Percentiles rank a stretch among this genome's conserved stretches.
phyloP scores from a whole-genome alignment of 2,888 invertebrate species.

The Sarcophaga carnaria region DNA sequence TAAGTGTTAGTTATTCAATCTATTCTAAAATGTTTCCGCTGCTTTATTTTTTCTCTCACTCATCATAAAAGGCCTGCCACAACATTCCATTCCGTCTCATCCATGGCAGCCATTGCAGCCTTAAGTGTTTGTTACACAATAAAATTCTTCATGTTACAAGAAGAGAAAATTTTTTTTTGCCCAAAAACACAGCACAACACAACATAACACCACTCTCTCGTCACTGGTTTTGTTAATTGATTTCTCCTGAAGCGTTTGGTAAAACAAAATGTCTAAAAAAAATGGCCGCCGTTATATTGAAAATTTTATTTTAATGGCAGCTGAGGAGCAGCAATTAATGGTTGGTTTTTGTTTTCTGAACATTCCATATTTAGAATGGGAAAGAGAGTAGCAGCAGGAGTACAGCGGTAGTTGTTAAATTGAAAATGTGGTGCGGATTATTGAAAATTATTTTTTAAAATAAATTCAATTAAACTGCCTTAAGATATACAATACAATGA shows the following conservation, averaged over 20 bases:
- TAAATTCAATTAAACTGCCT: conserved; percentile 72
- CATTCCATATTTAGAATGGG: background rate
- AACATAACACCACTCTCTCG: conserved; percentile 27
- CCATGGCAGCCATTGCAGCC: background rate
- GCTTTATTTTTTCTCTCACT: conserved; percentile 7
- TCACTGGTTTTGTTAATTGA: conserved; percentile 63
- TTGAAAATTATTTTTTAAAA: conserved; percentile 55
- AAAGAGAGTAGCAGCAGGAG: background rate
- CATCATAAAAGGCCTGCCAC: background rate
- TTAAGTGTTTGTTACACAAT: conserved; percentile 41
- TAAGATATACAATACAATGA: conserved; percentile 56
- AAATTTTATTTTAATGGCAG: conserved; percentile 22
- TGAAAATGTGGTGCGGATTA: conserved; percentile 36
- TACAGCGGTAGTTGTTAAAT: background rate
- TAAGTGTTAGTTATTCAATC: conserved; percentile 18
- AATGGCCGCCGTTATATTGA: conserved; percentile 55
- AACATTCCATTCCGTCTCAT: background rate
- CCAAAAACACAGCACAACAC: background rate
- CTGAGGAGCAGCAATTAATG: conserved; percentile 11
- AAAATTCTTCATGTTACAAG: conserved; percentile 4
- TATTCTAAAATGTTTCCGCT: background rate
- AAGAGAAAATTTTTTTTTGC: background rate
- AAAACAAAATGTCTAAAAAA: conserved; percentile 16
- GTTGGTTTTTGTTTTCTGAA: background rate
- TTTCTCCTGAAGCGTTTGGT: conserved; percentile 61